A percentile compares a stretch with the other conserved stretches of the same genome.
Conservation (phyloP, 2,888 invertebrate species). For the Drosophila meridionalis region DNA sequence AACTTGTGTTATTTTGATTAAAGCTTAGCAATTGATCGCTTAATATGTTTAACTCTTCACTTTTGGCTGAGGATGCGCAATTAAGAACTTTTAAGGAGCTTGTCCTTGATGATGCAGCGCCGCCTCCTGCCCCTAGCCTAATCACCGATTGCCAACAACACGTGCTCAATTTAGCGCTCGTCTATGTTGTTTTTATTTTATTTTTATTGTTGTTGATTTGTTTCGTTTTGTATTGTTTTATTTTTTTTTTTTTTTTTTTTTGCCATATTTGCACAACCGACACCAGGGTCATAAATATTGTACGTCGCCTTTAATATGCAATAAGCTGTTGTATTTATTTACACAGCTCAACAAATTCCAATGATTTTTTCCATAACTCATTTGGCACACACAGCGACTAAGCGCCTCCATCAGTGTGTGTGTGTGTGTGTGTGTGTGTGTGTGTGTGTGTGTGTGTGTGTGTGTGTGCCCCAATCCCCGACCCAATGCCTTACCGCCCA, state of each 20-base stretch:
- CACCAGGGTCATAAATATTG: conserved; percentile 47
- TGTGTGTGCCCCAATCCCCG: background rate
- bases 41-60: background rate
- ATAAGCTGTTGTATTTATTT: conserved; percentile 53
- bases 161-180: conserved; percentile 22
- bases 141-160: conserved; percentile 1
- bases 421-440: conserved; percentile 2
- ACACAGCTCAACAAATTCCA: conserved; percentile 55
- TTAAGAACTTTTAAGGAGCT: conserved; percentile 9
- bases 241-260: conserved; percentile 6
- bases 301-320: conserved; percentile 53
- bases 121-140: background rate
- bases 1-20: too few relatives aligned
- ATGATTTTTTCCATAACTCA: conserved; percentile 56
- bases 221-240: background rate
- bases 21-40: too few relatives aligned
- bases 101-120: conserved; percentile 19
- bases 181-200: conserved; percentile 12
- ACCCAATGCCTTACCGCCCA: background rate
- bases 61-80: conserved; percentile 13
- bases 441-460: conserved; percentile 4
- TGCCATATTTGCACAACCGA: conserved; percentile 39
- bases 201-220: conserved; percentile 9
- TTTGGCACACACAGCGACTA: conserved; percentile 40
- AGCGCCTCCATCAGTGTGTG: background rate